A percentile compares a stretch with the other conserved stretches of the same genome.
Evolutionary conservation across 2,888 invertebrate species (phyloP).

Genomic region (Drosophila histrio): DNA sequence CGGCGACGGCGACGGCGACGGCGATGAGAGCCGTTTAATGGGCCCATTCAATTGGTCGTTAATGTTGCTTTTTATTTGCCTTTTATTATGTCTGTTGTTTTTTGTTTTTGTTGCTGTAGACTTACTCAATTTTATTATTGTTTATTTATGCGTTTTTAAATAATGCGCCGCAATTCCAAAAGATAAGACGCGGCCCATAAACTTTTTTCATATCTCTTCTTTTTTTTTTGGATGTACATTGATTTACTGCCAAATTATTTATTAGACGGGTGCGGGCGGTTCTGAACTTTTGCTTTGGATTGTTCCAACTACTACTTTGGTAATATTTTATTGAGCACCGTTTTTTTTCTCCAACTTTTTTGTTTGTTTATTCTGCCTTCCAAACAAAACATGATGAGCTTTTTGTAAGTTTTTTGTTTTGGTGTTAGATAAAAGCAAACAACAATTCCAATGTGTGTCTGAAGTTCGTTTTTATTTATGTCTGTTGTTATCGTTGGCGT

Average conservation of each 20-base stretch:
- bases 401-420: conserved; percentile 40
- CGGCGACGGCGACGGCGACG: conserved; percentile 35
- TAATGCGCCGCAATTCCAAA: conserved; percentile 71
- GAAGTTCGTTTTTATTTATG: conserved; percentile 63
- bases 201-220: conserved; percentile 27
- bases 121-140: conserved; percentile 77
- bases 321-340: conserved; percentile 39
- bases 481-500: conserved; percentile 61
- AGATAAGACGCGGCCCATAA: conserved; percentile 67
- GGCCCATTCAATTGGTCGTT: conserved; percentile 82
- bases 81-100: conserved; percentile 59
- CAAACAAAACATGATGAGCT: conserved; percentile 42
- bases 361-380: conserved; percentile 46
- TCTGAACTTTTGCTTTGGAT: conserved; percentile 9
- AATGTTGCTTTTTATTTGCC: conserved; percentile 81
- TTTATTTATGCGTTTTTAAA: conserved; percentile 81
- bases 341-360: conserved; percentile 28
- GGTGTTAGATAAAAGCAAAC: conserved; percentile 68
- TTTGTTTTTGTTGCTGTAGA: conserved; percentile 39
- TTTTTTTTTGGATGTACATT: conserved; percentile 30
- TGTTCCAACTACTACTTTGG: conserved; percentile 43
- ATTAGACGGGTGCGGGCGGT: conserved; percentile 44
- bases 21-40: conserved; percentile 72
- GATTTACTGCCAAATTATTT: conserved; percentile 75
- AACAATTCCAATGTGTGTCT: conserved; percentile 49